Percentiles rank a stretch among this genome's conserved stretches.
phyloP scores from a whole-genome alignment of 2,113 vertebrate genomes.

The Pangasianodon hypophthalmus region DNA sequence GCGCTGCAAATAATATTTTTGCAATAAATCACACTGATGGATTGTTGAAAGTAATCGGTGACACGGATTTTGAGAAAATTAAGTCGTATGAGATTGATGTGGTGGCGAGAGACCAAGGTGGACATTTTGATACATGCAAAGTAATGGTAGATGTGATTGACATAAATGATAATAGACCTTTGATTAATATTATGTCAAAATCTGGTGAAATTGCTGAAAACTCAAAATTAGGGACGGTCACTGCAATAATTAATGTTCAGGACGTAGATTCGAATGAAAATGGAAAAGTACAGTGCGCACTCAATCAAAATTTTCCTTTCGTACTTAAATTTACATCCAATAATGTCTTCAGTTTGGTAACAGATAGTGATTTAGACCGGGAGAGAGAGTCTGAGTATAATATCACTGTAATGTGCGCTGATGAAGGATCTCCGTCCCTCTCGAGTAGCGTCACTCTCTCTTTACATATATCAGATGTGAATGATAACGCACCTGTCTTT shows the following conservation, averaged over 20 bases:
- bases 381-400: slow-evolving; percentile 56
- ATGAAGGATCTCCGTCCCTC: slow-evolving; percentile 52
- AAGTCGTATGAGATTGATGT: neutral
- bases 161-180: slow-evolving; percentile 68
- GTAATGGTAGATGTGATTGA: slow-evolving; percentile 66
- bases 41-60: neutral
- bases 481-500: slow-evolving; percentile 56
- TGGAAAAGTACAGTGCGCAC: slow-evolving; percentile 38
- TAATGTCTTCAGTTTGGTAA: slow-evolving; percentile 56
- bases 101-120: neutral
- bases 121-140: slow-evolving; percentile 58
- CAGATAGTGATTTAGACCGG: slow-evolving; percentile 50
- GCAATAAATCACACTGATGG: neutral
- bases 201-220: slow-evolving; percentile 42
- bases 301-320: slow-evolving; percentile 8
- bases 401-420: slow-evolving; percentile 51
- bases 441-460: slow-evolving; percentile 38
- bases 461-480: slow-evolving; percentile 51
- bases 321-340: slow-evolving; percentile 31
- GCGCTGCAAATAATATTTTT: neutral
- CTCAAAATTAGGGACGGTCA: slow-evolving; percentile 35
- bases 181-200: slow-evolving; percentile 56
- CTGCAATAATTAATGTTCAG: slow-evolving; percentile 56
- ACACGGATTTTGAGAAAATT: slow-evolving; percentile 41
- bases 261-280: slow-evolving; percentile 60